Evolutionary conservation across 2,113 vertebrate genomes (phyloP).

Genomic region (Aramus guarauna): DNA sequence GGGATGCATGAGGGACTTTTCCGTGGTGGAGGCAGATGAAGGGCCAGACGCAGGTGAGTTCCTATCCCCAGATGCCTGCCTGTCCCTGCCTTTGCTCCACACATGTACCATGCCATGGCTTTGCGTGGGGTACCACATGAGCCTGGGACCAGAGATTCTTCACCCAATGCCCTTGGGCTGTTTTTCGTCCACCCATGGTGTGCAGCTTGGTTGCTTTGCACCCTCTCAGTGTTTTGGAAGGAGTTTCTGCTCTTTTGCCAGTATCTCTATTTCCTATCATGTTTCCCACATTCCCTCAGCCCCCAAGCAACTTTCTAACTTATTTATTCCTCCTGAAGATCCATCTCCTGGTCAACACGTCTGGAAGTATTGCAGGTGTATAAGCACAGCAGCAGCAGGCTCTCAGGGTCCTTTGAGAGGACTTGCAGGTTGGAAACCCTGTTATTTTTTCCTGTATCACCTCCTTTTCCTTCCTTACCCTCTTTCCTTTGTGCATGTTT

Average conservation of each 20-base stretch:
- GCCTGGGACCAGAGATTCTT: not conserved
- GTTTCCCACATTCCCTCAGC: not conserved
- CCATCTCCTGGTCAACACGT: not conserved
- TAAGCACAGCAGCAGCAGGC: not conserved
- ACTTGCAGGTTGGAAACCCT: not conserved
- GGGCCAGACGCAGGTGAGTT: not conserved
- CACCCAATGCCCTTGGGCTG: not conserved
- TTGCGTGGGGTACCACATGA: not conserved
- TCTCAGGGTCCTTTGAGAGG: not conserved
- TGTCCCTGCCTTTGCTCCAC: not conserved
- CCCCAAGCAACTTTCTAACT: not conserved
- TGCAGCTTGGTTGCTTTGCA: not conserved
- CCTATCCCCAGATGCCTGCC: not conserved
- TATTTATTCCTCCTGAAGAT: not conserved
- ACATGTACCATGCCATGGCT: not conserved
- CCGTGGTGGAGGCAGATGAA: not conserved
- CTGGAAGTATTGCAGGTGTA: not conserved
- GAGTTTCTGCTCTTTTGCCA: not conserved
- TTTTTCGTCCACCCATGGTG: not conserved
- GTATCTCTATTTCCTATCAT: not conserved
- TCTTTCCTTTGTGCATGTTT: not conserved
- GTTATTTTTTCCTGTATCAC: not conserved
- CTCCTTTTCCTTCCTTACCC: not conserved
- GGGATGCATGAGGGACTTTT: accelerated
- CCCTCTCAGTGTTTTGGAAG: not conserved